A percentile compares a stretch with the other conserved stretches of the same genome.
Conservation (phyloP, 2,797 vertebrate species). For the Acanthiza pusilla region DNA sequence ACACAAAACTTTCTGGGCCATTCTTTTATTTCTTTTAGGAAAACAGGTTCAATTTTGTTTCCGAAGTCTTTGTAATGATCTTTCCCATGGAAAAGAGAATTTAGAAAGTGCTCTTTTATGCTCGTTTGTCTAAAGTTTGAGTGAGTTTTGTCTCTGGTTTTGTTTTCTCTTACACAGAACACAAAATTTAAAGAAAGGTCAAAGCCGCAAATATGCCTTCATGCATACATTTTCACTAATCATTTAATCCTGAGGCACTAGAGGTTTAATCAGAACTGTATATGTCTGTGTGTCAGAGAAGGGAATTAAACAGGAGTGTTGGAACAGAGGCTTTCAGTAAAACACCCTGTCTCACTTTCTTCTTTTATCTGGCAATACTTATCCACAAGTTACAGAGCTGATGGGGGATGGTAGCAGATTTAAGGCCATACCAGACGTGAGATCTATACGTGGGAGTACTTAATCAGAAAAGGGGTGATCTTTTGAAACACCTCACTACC, state of each 20-base stretch:
- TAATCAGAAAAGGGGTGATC: neutral
- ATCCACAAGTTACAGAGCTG: neutral
- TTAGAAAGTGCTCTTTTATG: neutral
- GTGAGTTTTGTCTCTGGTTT: neutral
- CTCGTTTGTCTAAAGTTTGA: neutral
- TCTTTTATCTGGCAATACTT: neutral
- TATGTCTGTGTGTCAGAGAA: fast-evolving
- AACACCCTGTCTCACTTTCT: neutral
- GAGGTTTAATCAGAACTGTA: neutral
- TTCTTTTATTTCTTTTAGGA: neutral
- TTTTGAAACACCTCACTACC: neutral
- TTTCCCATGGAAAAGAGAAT: neutral
- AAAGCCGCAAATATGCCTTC: neutral
- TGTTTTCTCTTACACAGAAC: neutral
- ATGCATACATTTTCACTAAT: neutral
- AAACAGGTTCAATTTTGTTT: neutral
- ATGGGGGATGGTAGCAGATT: neutral
- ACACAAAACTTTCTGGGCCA: neutral
- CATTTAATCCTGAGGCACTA: neutral
- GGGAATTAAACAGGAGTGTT: neutral
- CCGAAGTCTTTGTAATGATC: neutral
- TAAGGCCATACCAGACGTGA: neutral
- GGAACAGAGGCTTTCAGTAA: neutral
- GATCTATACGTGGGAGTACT: neutral
- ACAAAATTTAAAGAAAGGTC: neutral